Evolutionary conservation across 1,140 invertebrate species (phyloP), one percentile per base, ranked within the genome.

Genomic region (Steinernema khuongi): DNA sequence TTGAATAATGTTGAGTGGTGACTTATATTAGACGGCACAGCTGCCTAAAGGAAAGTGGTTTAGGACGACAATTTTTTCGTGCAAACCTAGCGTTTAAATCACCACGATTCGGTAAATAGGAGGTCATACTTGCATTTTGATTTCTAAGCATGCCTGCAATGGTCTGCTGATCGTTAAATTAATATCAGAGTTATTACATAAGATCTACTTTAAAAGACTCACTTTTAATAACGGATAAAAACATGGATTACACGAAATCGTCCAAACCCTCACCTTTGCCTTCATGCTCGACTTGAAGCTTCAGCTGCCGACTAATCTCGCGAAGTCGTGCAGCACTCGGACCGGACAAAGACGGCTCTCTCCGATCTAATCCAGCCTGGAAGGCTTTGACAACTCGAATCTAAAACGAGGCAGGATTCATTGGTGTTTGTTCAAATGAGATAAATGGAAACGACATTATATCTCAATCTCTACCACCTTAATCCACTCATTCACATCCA

Each of bases 301-400:
- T 81, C 17, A 85, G 71, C 68, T 84, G 82, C 60, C 82, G 74
- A 60, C 80, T 83, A 70, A 84, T 84, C 71, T 84, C 82, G n/a
- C 82, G 70, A 33, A 84, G 74, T 31, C 84, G 28, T 28, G 82
- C 80, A 30, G 82, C 82, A 67, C 82, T 84, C 2, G 82, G 82
- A 32, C 82, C 82, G 19, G 83, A 83, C 66, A 84, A 70, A 43
- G 82, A 82, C 19, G 82, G 82, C 68, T 83, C 82, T 1, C 84
- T 74, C 28, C 82, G 68, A 66, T 83, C 82, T 36, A 83, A 71
- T 18, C 82, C 82, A 0, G 68, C 69, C 70, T 85, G 82, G 73
- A 84, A 84, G 18, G 82, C 82, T 67, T 85, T 81, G 22, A 84
- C 79, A 33, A 84, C 83, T 31, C 83, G 80, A 74, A 85, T 84